A percentile compares a stretch with the other conserved stretches of the same genome.
phyloP scores from a whole-genome alignment of 2,797 vertebrate genomes.

The Adelosebastes latens region DNA sequence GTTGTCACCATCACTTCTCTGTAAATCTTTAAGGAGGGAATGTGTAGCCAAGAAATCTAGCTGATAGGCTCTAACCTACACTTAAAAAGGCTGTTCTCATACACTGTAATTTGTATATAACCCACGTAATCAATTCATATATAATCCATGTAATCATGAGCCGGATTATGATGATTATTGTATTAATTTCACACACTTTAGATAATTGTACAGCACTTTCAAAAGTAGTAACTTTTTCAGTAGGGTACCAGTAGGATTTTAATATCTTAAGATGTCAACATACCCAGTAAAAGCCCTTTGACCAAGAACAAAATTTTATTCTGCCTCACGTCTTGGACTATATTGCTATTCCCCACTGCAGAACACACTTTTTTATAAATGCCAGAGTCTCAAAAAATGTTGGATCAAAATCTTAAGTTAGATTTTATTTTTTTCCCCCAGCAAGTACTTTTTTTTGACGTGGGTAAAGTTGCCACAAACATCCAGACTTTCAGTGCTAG shows the following conservation, averaged over 20 bases:
- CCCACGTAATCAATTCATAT: too few species aligned
- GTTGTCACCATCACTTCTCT: constrained; percentile 34
- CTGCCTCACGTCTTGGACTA: constrained; percentile 15
- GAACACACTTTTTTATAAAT: constrained; percentile 27
- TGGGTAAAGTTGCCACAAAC: constrained; percentile 46
- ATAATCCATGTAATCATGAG: too few species aligned
- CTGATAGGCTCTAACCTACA: neutral
- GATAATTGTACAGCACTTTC: neutral
- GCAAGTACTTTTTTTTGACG: constrained; percentile 42
- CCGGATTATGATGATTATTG: neutral
- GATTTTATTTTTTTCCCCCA: neutral
- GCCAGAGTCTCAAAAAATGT: constrained; percentile 36
- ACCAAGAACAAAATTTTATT: constrained; percentile 14
- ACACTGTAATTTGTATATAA: too few species aligned
- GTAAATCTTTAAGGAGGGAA: constrained; percentile 41
- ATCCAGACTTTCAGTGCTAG: constrained; percentile 28
- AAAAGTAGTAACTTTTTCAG: neutral
- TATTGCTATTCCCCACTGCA: constrained; percentile 20
- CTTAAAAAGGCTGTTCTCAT: too few species aligned
- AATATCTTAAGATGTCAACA: constrained; percentile 10
- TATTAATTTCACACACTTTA: neutral
- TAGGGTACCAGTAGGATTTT: neutral
- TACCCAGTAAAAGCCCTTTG: constrained; percentile 12
- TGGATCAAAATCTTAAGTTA: constrained; percentile 44
- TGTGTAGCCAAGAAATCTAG: constrained; percentile 14